A percentile compares a stretch with the other conserved stretches of the same genome.
These are phyloP conservation scores for Neodiprion lecontei DNA, from an alignment of 1,140 invertebrate species.

Conservation along the genomic window DNA sequence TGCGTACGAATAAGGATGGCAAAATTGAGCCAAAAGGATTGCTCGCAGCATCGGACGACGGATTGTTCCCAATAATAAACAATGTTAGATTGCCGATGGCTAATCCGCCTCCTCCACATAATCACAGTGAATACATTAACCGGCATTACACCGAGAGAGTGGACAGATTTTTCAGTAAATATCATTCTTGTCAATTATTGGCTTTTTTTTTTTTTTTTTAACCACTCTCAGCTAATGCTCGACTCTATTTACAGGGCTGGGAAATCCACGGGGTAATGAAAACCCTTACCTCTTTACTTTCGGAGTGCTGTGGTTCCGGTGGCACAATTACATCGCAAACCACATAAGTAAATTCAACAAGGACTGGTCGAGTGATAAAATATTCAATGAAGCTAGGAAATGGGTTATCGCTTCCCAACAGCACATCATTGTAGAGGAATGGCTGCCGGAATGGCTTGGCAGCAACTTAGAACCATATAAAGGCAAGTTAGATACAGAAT, in stretches of 20 bases:
- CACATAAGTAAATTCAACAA: constrained; percentile 48
- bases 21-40: constrained; percentile 54
- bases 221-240: constrained; percentile 7
- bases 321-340: constrained; percentile 68
- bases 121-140: constrained; percentile 54
- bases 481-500: constrained; percentile 27
- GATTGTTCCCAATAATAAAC: constrained; percentile 64
- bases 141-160: constrained; percentile 57
- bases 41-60: constrained; percentile 53
- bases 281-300: constrained; percentile 65
- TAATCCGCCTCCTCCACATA: constrained; percentile 67
- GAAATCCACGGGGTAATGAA: constrained; percentile 69
- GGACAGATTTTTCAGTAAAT: constrained; percentile 66
- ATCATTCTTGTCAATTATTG: constrained; percentile 9
- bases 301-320: constrained; percentile 68
- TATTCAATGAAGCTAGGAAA: constrained; percentile 69
- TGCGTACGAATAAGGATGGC: constrained; percentile 62
- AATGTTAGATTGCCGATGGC: constrained; percentile 63
- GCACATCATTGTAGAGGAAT: constrained; percentile 63
- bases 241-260: constrained; percentile 59
- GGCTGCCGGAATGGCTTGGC: constrained; percentile 62
- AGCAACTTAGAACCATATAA: constrained; percentile 39
- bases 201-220: constrained; percentile 20
- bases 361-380: constrained; percentile 60
- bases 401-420: constrained; percentile 67